Percentiles rank a stretch among this genome's conserved stretches.
These are phyloP conservation scores for Coregonus clupeaformis DNA, from an alignment of 2,113 vertebrate genomes.

Conservation along the genomic window DNA sequence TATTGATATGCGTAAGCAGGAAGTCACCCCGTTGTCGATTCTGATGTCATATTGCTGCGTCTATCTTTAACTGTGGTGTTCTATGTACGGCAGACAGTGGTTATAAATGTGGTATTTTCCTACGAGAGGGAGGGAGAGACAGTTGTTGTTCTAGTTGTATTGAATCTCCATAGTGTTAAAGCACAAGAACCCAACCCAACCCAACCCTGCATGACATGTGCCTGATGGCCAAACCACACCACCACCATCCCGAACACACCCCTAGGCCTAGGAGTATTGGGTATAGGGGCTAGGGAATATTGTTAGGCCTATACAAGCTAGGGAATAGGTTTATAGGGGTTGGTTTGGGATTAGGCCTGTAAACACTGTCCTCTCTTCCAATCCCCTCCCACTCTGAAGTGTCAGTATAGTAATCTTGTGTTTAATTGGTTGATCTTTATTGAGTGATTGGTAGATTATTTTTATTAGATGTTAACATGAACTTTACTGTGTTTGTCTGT, in stretches of 20 bases:
- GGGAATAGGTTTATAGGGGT: background rate
- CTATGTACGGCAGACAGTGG: background rate
- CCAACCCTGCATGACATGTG: background rate
- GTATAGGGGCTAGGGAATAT: background rate
- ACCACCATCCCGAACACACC: background rate
- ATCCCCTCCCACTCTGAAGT: conserved; percentile 33
- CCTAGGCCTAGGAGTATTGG: background rate
- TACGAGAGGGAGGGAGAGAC: conserved; percentile 7
- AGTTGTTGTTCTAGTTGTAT: conserved; percentile 21
- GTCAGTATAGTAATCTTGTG: conserved; percentile 42
- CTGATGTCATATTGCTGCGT: too few relatives aligned
- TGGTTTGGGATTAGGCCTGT: conserved; percentile 17
- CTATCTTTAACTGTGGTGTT: background rate
- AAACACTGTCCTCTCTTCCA: background rate
- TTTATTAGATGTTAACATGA: too few relatives aligned
- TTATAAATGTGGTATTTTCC: conserved; percentile 41
- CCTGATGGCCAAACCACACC: background rate
- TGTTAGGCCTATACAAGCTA: background rate
- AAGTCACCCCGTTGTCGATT: too few relatives aligned
- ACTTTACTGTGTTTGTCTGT: conserved; percentile 35
- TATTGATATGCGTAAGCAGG: too few relatives aligned
- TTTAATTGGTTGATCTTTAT: conserved; percentile 12
- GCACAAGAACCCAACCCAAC: background rate
- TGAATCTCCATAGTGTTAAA: conserved; percentile 14
- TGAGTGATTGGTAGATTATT: too few relatives aligned